Base-by-base conservation (phyloP, 2,113 vertebrate species). In the Phaethon lepturus region DNA sequence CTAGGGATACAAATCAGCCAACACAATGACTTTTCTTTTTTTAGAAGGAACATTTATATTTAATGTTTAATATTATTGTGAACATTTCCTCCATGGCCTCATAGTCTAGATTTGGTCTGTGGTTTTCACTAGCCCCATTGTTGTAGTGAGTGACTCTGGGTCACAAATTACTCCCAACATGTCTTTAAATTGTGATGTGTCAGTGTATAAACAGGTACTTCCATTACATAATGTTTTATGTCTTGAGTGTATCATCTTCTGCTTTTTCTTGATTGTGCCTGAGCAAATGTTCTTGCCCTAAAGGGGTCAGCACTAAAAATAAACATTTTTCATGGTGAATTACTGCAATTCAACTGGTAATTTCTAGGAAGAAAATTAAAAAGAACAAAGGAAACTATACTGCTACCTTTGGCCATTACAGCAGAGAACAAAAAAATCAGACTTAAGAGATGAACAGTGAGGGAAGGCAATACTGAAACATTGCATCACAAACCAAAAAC, bases 271-370 rank as follows among this genome's bases (percentile, higher is more conserved):
- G 84, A 87, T 81, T 94, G 79, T 85, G 45, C 33, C 81, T 80
- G 81, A 82, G 52, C 17, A 87, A 97, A 85, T 69, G 59, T 49
- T 93, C 42, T 62, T 75, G 38, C 62, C 60, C 75, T 69, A 47
- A 33, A 94, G 38, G 64, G 49, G 53, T 90, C 58, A 85, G 42
- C 59, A 42, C 56, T 95, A 91, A 96, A 92, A 95, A 82, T 60
- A 95, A 92, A 55, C 9, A 35, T 69, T 91, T 80, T 63, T 44
- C 6, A 14, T n/a, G 7, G 72, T 82, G 68, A 84, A 84, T 95
- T 97, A 90, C 66, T 71, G 63, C 42, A 94, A 68, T 91, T 89
- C 56, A 47, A 22, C 28, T 62, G 33, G 67, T 77, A 60, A 78
- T 71, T 92, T 94, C 81, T 58, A 62, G 55, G 68, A 91, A 88